Evolutionary conservation across 2,113 vertebrate genomes (phyloP), one percentile per base, ranked within the genome.

Genomic region (Silurus asotus): DNA sequence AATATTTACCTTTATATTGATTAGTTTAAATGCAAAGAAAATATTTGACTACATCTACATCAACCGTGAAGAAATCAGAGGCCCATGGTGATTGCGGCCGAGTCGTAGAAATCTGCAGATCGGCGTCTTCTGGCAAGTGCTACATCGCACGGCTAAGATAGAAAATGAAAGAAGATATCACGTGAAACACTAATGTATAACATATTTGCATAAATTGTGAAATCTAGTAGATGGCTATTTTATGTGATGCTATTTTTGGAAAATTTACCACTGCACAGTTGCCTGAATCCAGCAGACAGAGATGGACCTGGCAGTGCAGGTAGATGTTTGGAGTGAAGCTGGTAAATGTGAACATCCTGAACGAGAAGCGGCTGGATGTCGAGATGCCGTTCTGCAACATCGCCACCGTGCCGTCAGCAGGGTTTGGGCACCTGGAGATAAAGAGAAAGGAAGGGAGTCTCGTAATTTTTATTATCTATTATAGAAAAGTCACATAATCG

Each of bases 281-380:
- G 8, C 81, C 84, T 1, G 70, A n/a, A 2, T 11, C 3, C 5
- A 64, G 70, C 20, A 86, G 87, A 81, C 92, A 92, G 45, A 92
- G 87, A 4, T 88, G 85, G 76, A 91, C n/a, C 14, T 88, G 88
- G 80, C 92, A 92, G 72, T 92, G 90, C 51, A 92, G 28, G 20
- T 62, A 92, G 49, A 92, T 58, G 13, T 45, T 64, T 8, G 75
- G 53, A n/a, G 84, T 1, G 19, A 81, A 61, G 4, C 48, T n/a
- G 1, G 84, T 81, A 77, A 92, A 92, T 0, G 10, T 69, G 62
- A 92, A 92, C 80, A 87, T 84, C 0, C 5, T 82, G 86, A 92
- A 92, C 76, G 89, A 89, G 86, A 92, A 92, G 48, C 8, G 81
- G 75, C 88, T 81, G 9, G 55, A 65, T 13, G 88, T 86, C 25